These are phyloP conservation scores for Clavelina lepadiformis DNA, from an alignment of 23 tunicate species.

Conservation along the genomic window DNA sequence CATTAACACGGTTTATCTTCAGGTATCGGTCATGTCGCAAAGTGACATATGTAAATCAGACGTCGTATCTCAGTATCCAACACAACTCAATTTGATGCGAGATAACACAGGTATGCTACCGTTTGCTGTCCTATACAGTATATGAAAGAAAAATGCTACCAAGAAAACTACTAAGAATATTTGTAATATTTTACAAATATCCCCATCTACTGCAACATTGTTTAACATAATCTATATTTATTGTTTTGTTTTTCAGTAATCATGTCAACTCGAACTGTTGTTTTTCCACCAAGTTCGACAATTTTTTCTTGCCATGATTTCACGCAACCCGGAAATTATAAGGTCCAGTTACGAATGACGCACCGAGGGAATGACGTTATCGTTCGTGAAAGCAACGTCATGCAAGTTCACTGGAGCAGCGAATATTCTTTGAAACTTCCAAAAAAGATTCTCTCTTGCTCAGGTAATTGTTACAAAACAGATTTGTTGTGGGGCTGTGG, in stretches of 20 bases:
- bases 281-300: conserved; percentile 26
- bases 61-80: conserved; percentile 2
- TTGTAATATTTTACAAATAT: background rate
- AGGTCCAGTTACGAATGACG: conserved; percentile 8
- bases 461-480: background rate
- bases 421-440: conserved; percentile 15
- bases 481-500: no score
- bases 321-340: conserved; percentile 20
- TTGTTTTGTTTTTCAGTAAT: conserved; percentile 15
- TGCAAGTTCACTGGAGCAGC: conserved; percentile 38
- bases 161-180: no score
- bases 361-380: background rate
- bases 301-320: conserved; percentile 25
- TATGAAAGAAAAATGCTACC: no score
- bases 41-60: conserved; percentile 2
- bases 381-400: conserved; percentile 21
- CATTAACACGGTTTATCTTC: background rate
- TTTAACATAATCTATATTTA: background rate
- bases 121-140: no score
- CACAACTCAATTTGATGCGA: background rate
- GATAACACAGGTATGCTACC: conserved; percentile 1
- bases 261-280: conserved; percentile 28
- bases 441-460: conserved; percentile 3
- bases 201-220: background rate
- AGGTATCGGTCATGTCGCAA: conserved; percentile 17